These are phyloP conservation scores for Leucophenga montana DNA, from an alignment of 2,888 invertebrate species.

Conservation along the genomic window DNA sequence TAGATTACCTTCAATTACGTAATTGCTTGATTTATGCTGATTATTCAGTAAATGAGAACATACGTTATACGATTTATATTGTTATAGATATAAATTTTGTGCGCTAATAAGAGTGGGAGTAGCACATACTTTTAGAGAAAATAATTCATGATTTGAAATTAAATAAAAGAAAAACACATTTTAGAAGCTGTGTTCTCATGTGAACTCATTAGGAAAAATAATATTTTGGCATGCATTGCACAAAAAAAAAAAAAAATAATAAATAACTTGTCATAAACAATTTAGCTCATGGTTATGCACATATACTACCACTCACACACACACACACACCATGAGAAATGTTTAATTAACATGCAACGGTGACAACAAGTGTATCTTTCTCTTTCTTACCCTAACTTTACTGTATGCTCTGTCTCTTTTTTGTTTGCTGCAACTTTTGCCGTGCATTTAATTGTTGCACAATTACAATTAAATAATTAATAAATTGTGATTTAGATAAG, in stretches of 20 bases:
- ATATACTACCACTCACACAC: background rate
- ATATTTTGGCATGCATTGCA: slow-evolving; percentile 1
- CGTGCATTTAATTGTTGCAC: slow-evolving; percentile 58
- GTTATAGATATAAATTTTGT: too few relatives aligned
- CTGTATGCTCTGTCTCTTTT: too few relatives aligned
- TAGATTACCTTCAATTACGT: slow-evolving; percentile 43
- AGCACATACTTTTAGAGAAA: too few relatives aligned
- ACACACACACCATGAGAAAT: slow-evolving; percentile 14
- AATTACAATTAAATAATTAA: slow-evolving; percentile 43
- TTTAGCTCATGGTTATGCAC: slow-evolving; percentile 10
- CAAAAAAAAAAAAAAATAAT: background rate
- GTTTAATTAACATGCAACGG: slow-evolving; percentile 23
- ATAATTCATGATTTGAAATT: background rate
- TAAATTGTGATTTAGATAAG: slow-evolving; percentile 36
- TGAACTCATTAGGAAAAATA: too few relatives aligned
- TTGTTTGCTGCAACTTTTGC: slow-evolving; percentile 45
- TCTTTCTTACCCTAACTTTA: background rate
- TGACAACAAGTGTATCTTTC: background rate
- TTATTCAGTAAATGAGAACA: background rate
- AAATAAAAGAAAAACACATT: background rate
- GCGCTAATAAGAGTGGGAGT: too few relatives aligned
- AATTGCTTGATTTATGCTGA: slow-evolving; percentile 28
- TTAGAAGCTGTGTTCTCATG: background rate
- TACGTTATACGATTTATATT: background rate
- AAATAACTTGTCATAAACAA: slow-evolving; percentile 16